phyloP scores from a whole-genome alignment of 1,140 invertebrate genomes.

The Ephestia elutella region DNA sequence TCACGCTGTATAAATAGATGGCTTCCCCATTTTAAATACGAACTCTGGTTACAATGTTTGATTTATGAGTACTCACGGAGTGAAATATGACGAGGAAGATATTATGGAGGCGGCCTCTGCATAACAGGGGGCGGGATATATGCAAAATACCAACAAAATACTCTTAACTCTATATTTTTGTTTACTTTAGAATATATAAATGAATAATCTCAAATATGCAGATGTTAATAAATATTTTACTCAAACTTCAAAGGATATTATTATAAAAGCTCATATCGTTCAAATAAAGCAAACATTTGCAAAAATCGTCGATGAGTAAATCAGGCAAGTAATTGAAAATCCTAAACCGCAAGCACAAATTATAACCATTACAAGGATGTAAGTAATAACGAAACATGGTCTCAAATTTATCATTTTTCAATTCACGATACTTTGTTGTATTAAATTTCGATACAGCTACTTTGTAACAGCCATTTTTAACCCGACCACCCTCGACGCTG shows the following conservation, averaged over 20 bases:
- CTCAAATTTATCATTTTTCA: no score
- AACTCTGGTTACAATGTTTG: constrained; percentile 46
- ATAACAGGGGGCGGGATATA: constrained; percentile 54
- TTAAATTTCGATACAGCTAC: constrained; percentile 3
- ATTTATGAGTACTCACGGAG: constrained; percentile 55
- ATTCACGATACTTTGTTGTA: not conserved
- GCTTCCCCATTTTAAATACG: constrained; percentile 43
- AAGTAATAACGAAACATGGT: no score
- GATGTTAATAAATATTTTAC: no score
- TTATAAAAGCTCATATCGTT: no score
- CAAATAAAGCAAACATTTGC: no score
- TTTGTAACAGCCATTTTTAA: not conserved
- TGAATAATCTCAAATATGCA: no score
- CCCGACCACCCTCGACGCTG: not conserved
- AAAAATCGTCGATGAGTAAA: no score
- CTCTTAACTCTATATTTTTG: constrained; percentile 12
- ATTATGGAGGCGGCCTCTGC: constrained; percentile 25
- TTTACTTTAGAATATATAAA: no score
- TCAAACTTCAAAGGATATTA: no score
- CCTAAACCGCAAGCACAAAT: no score
- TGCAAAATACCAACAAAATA: not conserved
- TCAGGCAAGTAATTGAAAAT: no score
- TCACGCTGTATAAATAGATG: constrained; percentile 52
- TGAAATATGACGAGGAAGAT: constrained; percentile 29
- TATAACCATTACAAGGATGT: no score